A percentile compares a stretch with the other conserved stretches of the same genome.
Evolutionary conservation across 2,888 invertebrate species (phyloP).

Genomic region (Erebia epiphron): DNA sequence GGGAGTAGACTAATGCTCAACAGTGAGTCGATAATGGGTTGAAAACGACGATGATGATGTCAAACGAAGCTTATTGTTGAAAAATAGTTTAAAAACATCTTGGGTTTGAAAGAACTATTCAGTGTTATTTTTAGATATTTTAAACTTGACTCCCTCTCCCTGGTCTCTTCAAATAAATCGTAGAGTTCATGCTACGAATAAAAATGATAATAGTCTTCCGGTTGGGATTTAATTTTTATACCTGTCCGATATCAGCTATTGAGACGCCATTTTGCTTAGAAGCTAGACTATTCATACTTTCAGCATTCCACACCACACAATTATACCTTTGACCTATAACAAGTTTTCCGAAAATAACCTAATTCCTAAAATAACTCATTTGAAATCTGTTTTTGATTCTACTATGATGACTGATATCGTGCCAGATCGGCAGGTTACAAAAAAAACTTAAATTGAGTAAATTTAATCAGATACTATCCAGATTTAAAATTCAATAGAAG

Average conservation of each 20-base stretch:
- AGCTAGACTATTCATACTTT: background rate
- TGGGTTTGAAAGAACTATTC: too few relatives aligned
- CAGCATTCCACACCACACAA: background rate
- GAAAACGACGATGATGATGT: too few relatives aligned
- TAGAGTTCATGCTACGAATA: background rate
- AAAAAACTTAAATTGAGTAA: background rate
- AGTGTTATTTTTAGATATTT: too few relatives aligned
- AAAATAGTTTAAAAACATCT: too few relatives aligned
- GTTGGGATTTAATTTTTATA: too few relatives aligned
- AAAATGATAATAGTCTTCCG: too few relatives aligned
- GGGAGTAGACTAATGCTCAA: too few relatives aligned
- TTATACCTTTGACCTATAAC: background rate
- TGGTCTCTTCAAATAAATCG: too few relatives aligned
- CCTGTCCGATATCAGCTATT: background rate
- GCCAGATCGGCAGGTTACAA: background rate
- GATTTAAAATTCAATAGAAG: background rate
- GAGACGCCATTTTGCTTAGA: background rate
- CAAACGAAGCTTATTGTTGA: too few relatives aligned
- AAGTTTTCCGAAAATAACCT: background rate
- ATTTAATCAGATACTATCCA: background rate
- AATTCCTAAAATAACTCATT: background rate
- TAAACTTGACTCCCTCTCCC: too few relatives aligned
- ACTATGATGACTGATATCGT: background rate
- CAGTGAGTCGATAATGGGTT: too few relatives aligned
- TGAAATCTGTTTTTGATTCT: background rate